A percentile compares a stretch with the other conserved stretches of the same genome.
Evolutionary conservation across 2,888 invertebrate species (phyloP).

Genomic region (Rhodophaea formosa): DNA sequence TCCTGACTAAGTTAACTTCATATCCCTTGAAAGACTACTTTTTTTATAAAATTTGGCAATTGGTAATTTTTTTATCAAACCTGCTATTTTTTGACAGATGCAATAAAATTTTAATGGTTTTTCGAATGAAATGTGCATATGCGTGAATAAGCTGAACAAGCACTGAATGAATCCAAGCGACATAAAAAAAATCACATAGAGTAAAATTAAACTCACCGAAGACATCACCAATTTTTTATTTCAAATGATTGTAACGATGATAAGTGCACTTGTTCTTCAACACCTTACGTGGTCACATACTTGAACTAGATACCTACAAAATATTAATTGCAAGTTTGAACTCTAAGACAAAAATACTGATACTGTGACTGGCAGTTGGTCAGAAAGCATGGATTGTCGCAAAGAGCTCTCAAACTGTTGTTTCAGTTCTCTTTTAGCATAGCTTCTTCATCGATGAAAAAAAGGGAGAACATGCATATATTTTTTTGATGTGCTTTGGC

Average conservation of each 20-base stretch:
- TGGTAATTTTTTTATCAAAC: no score
- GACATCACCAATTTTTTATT: constrained; percentile 26
- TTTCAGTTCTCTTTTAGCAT: no score
- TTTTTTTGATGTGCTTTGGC: no score
- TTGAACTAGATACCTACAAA: constrained; percentile 1
- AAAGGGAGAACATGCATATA: no score
- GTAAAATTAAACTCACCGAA: constrained; percentile 30
- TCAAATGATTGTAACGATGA: constrained; percentile 9
- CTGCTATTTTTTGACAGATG: no score
- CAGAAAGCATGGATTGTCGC: no score
- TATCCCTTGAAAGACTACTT: no score
- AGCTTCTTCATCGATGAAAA: no score
- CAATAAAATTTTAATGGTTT: background rate
- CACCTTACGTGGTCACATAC: constrained; percentile 3
- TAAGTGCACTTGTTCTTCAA: background rate
- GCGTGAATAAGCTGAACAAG: background rate
- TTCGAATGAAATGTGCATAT: background rate
- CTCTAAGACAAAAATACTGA: background rate
- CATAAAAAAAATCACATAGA: background rate
- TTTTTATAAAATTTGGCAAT: no score
- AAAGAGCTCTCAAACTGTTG: no score
- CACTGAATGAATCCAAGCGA: background rate
- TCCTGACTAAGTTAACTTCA: no score
- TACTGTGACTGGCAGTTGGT: no score
- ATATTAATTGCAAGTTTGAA: background rate